phyloP scores from a whole-genome alignment of 2,888 invertebrate species.

The Ophion obscuratus region DNA sequence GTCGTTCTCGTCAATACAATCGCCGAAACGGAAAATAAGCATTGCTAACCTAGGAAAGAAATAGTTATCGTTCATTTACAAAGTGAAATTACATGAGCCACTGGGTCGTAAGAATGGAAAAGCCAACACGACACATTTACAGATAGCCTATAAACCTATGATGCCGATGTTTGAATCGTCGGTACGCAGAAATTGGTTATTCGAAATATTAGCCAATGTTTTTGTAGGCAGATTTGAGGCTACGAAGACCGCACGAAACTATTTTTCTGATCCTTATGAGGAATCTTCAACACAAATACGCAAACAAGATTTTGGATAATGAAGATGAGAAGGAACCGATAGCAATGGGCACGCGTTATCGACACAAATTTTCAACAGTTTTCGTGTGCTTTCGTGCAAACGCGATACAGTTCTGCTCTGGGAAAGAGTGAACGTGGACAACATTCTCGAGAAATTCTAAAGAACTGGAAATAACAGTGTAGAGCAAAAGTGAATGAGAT shows the following conservation, averaged over 20 bases:
- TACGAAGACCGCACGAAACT: neutral
- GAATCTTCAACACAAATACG: neutral
- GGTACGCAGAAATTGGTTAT: neutral
- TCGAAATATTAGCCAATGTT: no score
- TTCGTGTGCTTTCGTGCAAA: no score
- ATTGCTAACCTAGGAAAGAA: constrained; percentile 30
- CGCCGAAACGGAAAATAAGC: constrained; percentile 14
- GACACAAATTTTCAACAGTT: no score
- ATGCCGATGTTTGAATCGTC: neutral
- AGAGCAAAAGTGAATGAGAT: neutral
- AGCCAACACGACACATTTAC: constrained; percentile 52
- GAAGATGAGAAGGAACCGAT: neutral
- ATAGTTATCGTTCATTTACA: constrained; percentile 8
- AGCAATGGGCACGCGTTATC: no score
- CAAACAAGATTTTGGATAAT: neutral
- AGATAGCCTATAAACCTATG: constrained; percentile 29
- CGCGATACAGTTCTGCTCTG: no score
- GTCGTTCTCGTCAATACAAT: constrained; percentile 37
- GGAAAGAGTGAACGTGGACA: no score
- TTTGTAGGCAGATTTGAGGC: no score
- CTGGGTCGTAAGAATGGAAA: constrained; percentile 60
- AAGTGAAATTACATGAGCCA: constrained; percentile 64
- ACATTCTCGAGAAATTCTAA: no score
- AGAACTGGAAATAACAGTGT: no score
- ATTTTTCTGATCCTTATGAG: neutral